Base-by-base conservation (phyloP, 2,113 vertebrate genomes). In the Perccottus glenii region DNA sequence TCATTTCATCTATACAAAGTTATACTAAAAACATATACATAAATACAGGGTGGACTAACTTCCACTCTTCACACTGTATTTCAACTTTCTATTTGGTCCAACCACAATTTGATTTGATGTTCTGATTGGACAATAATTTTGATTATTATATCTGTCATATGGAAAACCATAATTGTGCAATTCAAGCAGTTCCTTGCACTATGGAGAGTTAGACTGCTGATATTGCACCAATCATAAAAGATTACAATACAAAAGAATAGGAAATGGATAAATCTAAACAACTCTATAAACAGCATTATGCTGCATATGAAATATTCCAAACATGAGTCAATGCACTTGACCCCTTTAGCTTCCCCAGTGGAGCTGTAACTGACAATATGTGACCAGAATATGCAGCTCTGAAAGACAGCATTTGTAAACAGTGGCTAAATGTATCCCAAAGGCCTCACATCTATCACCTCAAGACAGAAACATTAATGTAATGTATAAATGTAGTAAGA, bases 201-300 rank as follows among this genome's bases (percentile, higher is more conserved):
- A 27, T 27, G 19, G 19, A 27, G 19, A 27, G 19, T 27, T 27
- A 27, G 19, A 27, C 19, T 27, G 19, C 19, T 27, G 19, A 27
- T 27, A 27, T 27, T 27, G 19, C 19, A 27, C 19, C 19, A 27
- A 27, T 27, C 1, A 27, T 27, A 27, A 27, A 27, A 27, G 19
- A 27, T 27, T 27, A 27, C 1, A 27, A 27, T 27, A 27, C n/a
- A 64, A 32, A 70, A 47, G 35, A 16, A n/a, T 33, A 55, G 16
- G 27, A 19, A 9, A 10, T 27, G 33, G 19, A 3, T 27, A 27
- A 15, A 7, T 55, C 33, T 38, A 55, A 55, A 55, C 52, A 55
- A 55, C 52, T 12, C 36, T 14, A 55, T 55, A 55, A 55, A 55
- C 52, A 55, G 38, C 52, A 55, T 55, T 55, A 36, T 38, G 52